Conservation (phyloP, 2,113 vertebrate species). For the Sylvicapra grimmia region DNA sequence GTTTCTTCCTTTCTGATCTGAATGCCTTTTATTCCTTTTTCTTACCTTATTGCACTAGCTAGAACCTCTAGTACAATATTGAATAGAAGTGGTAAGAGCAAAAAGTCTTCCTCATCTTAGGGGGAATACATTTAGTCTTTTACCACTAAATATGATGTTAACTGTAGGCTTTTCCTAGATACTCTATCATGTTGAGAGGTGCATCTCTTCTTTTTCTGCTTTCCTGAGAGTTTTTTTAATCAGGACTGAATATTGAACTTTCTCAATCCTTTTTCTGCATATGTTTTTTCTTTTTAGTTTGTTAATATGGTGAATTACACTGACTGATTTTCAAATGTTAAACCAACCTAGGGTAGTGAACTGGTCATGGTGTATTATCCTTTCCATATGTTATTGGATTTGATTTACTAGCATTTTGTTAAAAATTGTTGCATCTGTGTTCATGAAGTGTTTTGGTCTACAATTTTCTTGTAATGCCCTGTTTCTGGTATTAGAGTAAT, state of each 20-base stretch:
- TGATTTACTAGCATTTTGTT: neutral
- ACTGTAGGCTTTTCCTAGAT: neutral
- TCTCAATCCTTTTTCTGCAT: neutral
- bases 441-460: neutral
- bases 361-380: neutral
- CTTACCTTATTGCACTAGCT: neutral
- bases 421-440: neutral
- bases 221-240: neutral
- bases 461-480: neutral
- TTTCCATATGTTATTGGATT: neutral
- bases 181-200: neutral
- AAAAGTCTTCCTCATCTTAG: neutral
- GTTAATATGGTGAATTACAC: neutral
- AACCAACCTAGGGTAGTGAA: neutral
- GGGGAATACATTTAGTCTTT: neutral
- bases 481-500: neutral
- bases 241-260: neutral
- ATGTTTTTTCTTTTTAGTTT: neutral
- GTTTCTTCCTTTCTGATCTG: neutral
- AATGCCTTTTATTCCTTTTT: slow-evolving; percentile 12
- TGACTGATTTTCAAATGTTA: neutral
- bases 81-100: neutral
- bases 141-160: neutral
- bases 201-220: neutral
- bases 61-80: neutral